Conservation (phyloP, 2,797 vertebrate genomes). For the Pteronotus mesoamericanus region DNA sequence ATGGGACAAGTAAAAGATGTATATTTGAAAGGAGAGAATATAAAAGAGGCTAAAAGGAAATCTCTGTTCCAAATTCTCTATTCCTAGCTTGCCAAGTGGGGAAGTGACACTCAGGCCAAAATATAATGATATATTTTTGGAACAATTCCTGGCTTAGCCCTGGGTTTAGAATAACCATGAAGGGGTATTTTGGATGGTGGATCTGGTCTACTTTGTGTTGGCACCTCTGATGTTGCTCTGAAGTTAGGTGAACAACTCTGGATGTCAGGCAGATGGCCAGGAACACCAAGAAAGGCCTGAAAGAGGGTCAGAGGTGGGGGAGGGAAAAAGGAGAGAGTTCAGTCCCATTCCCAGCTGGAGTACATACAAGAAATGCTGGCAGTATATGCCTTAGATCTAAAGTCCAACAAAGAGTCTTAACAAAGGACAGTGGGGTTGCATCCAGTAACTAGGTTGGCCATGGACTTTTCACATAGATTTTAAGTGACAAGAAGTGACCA, state of each 20-base stretch:
- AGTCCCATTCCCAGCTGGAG: neutral
- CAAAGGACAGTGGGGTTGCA: neutral
- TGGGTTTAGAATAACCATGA: constrained; percentile 53
- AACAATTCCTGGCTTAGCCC: constrained; percentile 47
- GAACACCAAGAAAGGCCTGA: constrained; percentile 43
- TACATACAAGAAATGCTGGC: neutral
- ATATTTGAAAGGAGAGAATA: neutral
- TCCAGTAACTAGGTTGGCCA: neutral
- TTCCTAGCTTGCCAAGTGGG: constrained; percentile 54
- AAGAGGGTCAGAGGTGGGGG: constrained; percentile 35
- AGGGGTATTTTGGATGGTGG: constrained; percentile 62
- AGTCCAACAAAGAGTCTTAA: neutral
- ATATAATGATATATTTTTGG: constrained; percentile 65
- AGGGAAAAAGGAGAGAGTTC: neutral
- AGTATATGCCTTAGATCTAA: neutral
- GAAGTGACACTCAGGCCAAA: constrained; percentile 63
- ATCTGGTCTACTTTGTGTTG: constrained; percentile 66
- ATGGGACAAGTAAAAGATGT: neutral
- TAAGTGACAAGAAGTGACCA: neutral
- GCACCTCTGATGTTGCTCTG: constrained; percentile 58
- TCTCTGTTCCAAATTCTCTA: constrained; percentile 47
- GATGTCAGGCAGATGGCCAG: constrained; percentile 60
- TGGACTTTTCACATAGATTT: neutral
- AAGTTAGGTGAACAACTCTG: constrained; percentile 52
- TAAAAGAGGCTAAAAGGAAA: constrained; percentile 38